phyloP scores from a whole-genome alignment of 2,113 vertebrate species.

The Mesoclemmys tuberculata region DNA sequence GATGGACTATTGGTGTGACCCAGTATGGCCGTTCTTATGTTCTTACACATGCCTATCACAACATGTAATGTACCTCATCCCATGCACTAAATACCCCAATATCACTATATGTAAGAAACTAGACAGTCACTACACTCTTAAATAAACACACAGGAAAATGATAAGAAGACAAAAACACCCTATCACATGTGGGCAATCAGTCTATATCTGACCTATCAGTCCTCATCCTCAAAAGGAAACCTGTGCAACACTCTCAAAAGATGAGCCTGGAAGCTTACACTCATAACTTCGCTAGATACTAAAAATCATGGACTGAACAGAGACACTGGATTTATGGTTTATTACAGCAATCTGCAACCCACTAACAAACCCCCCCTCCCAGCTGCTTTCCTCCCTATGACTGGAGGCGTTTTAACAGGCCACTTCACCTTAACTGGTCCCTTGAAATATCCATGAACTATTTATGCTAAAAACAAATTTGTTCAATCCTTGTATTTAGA shows the following conservation, averaged over 20 bases:
- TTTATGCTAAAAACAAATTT: not conserved
- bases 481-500: not conserved
- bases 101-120: no score
- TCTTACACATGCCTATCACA: no score
- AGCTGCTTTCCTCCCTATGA: not conserved
- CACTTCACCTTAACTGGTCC: not conserved
- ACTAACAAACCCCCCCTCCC: not conserved
- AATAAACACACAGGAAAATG: no score
- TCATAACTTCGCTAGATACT: not conserved
- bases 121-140: no score
- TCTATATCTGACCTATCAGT: no score
- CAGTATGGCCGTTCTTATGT: no score
- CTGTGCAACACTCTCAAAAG: not conserved
- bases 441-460: not conserved
- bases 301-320: not conserved
- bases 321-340: not conserved
- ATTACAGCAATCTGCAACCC: not conserved
- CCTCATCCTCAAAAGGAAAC: not conserved
- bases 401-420: not conserved
- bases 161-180: no score
- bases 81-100: no score
- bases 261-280: not conserved
- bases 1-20: no score
- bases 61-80: no score
- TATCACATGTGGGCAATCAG: not conserved